These are phyloP conservation scores for Luffia ferchaultella DNA, from an alignment of 2,888 invertebrate genomes.

Conservation along the genomic window DNA sequence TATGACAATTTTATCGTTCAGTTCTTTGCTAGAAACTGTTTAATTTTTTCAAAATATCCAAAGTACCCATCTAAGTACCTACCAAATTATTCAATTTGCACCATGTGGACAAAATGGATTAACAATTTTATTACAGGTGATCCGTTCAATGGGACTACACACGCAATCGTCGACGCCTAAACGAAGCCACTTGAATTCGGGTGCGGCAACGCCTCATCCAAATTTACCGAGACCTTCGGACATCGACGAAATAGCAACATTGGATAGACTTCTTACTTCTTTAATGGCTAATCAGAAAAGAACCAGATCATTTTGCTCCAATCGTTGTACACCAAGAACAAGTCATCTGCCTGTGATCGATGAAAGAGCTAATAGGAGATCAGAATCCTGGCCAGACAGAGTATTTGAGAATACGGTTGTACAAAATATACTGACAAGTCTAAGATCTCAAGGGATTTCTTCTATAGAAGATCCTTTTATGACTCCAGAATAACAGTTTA, in stretches of 20 bases:
- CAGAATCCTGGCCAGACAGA: slow-evolving; percentile 52
- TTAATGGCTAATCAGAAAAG: slow-evolving; percentile 56
- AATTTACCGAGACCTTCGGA: slow-evolving; percentile 32
- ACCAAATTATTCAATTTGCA: no score
- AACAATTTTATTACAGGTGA: slow-evolving; percentile 31
- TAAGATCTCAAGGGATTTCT: slow-evolving; percentile 38
- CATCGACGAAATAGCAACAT: slow-evolving; percentile 66
- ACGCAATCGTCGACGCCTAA: slow-evolving; percentile 34
- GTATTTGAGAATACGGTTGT: slow-evolving; percentile 50
- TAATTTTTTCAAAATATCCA: no score
- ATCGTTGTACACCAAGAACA: slow-evolving; percentile 38
- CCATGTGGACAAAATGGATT: no score
- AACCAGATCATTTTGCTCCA: slow-evolving; percentile 35
- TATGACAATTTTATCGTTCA: no score
- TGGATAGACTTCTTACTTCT: slow-evolving; percentile 71
- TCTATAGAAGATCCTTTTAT: slow-evolving; percentile 44
- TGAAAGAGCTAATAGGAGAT: slow-evolving; percentile 27
- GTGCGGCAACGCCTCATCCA: slow-evolving; percentile 30
- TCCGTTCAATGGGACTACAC: slow-evolving; percentile 40
- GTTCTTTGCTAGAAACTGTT: no score
- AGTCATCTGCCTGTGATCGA: slow-evolving; percentile 35
- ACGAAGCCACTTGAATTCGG: slow-evolving; percentile 34
- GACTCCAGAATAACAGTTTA: slow-evolving; percentile 33
- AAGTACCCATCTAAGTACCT: no score
- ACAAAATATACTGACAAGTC: slow-evolving; percentile 40